Evolutionary conservation across 2,113 vertebrate species (phyloP).

Genomic region (Nestor notabilis): DNA sequence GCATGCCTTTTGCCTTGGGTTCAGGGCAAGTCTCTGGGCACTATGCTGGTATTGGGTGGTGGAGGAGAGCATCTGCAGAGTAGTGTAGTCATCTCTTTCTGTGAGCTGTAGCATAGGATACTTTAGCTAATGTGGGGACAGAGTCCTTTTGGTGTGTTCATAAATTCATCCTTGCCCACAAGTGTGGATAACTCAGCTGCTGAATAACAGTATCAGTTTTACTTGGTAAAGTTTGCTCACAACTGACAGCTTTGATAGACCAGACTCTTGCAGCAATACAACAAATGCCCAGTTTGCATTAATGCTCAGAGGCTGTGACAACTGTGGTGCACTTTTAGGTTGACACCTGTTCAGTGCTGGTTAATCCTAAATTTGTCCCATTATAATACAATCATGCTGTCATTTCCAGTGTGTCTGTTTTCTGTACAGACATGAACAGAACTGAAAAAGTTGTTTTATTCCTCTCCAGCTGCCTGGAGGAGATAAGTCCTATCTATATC

Average conservation of each 20-base stretch:
- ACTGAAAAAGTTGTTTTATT: constrained; percentile 23
- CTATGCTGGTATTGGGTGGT: accelerated
- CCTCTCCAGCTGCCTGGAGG: constrained; percentile 26
- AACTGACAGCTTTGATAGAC: neutral
- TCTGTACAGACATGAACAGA: constrained; percentile 2
- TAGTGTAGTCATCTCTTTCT: neutral
- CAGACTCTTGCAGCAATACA: neutral
- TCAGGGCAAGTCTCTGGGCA: neutral
- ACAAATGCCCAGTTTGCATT: neutral
- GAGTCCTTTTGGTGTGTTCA: neutral
- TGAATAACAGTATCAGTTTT: neutral
- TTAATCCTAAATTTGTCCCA: constrained; percentile 38
- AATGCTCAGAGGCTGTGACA: constrained; percentile 7
- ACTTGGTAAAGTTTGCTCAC: neutral
- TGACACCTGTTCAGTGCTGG: constrained; percentile 39
- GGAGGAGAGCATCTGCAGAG: neutral
- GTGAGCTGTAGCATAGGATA: neutral
- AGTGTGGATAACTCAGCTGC: neutral
- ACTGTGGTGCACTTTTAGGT: neutral
- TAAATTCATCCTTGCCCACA: neutral
- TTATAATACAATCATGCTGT: constrained; percentile 45
- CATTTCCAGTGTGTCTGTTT: constrained; percentile 6
- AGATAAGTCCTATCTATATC: constrained; percentile 29
- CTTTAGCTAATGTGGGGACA: neutral
- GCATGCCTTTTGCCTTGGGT: neutral